Evolutionary conservation across 53 echinoderm and acorn worm species (phyloP), one percentile per base, ranked within the genome.

Genomic region (Astropecten irregularis): DNA sequence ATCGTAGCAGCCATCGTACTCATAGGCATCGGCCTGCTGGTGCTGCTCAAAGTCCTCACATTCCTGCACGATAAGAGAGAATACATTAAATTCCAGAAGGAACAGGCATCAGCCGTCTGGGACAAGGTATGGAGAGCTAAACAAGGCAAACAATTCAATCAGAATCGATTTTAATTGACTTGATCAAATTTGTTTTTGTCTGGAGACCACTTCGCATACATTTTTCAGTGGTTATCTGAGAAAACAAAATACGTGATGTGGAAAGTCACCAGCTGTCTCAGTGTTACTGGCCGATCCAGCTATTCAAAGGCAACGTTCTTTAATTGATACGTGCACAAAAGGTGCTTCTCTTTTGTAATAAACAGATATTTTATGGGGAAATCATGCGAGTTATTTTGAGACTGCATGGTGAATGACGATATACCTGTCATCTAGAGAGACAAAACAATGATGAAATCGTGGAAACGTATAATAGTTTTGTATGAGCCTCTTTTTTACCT

Each of bases 1-100:
- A 93, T 93, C 62, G 87, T 96, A 15, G 68, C 89, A 16, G 93
- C 90, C 21, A 96, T 96, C 77, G 89, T 96, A 39, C 63, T 96
- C 68, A 91, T 96, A 0, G 96, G 96, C 13, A 19, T 96, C 29
- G 48, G 84, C 9, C 88, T 96, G 5, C 64, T 96, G 16, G 48
- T 89, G 0, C 73, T 96, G 10, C 91, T 87, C 73, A 86, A 88
- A 49, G 32, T 91, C 3, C 87, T 89, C 5, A 91, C 91, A 21
- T 85, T 66, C 60, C 29, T 96, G 40, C 91, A 91, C 63, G 96
- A 96, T 82, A 89, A 85, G 73, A 91, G 89, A 52, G 96, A 96
- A 58, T 96, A 71, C 79, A 52, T 72, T 1, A 72, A 73, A 68
- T 96, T 96, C 83, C 87, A 93, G 49, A 91, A 96, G 58, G 96